Evolutionary conservation across 2,113 vertebrate genomes (phyloP), one percentile per base, ranked within the genome.

Genomic region (Brachyhypopomus occidentalis): DNA sequence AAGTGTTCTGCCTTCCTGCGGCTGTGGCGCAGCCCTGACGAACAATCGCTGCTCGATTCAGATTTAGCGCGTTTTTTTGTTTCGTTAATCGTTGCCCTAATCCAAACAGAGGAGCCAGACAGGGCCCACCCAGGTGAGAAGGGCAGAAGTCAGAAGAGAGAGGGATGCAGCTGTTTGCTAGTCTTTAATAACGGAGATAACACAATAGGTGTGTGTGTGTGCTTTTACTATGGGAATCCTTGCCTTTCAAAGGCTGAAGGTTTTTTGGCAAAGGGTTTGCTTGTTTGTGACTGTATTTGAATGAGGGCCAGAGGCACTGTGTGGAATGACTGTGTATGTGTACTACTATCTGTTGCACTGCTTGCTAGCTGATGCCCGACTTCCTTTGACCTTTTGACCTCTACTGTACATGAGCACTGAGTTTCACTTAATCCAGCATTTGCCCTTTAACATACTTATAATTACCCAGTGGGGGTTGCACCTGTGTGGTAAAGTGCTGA

Each of bases 1-100:
- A 94, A 92, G 75, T 86, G 89, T 91, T 84, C 89, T 79, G 91
- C 86, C 85, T 85, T 89, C 30, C 86, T 88, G 89, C 89, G 80
- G 69, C 83, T 88, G 91, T 88, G 87, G 83, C 88, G 86, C 84
- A 83, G 81, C 85, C 48, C 12, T 30, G 87, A 36, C 45, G 82
- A 85, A 87, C 79, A 88, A 85, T 82, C 74, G 63, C 77, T 80
- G 74, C 36, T 85, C 88, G 83, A 88, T 83, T 81, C 66, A 77
- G 79, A 80, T 82, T 74, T 87, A 85, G 81, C 27, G 4, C 22
- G 4, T 62, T 75, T 82, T 87, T 87, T 87, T 85, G 78, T 84
- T 85, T 89, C 82, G 30, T 77, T 88, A 88, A 89, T 88, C 81
- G 79, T 86, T 89, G 69, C 71, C 71, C 73, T 72, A 87, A 86